Base-by-base conservation (phyloP, 2,888 invertebrate genomes). In the Tortrix viridana region DNA sequence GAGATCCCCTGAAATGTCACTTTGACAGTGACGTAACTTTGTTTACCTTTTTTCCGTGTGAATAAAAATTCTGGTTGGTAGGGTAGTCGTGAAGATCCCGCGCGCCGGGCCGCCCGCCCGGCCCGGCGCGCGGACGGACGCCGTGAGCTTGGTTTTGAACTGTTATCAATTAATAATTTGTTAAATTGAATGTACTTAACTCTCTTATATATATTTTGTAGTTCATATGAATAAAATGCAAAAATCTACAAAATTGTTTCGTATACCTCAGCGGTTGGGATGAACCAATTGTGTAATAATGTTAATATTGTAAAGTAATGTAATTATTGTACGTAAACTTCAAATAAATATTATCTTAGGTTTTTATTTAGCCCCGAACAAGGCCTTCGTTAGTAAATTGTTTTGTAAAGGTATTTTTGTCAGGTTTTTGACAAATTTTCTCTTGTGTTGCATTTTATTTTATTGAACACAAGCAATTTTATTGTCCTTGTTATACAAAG, bases 401-500 rank as follows among this genome's bases (percentile, higher is more conserved):
- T 78, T 78, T 80, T 80, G 73, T 82, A 78, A 72, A 76, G 73
- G 75, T 76, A 72, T 82, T 82, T 80, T 84, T 78, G 79, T 82
- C 80, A 74, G 71, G 74, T 84, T 74, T 82, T 82, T 76, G 82
- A 84, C 77, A 79, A 75, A 61, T 82, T 80, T 82, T 76, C 71
- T 69, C 71, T 81, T 84, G 75, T 81, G 81, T 86, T 88, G 86
- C 88, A 88, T 87, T 89, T 89, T 90, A 87, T 89, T 90, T 85
- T 85, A 81, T 86, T 88, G 86, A 85, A 89, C 84, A 82, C 80
- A 74, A 82, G 79, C 79, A 78, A 78, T 83, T 85, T 84, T 80
- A 81, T 81, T 82, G 76, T 76, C 81, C 80, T 79, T 81, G 76
- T 77, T 89, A 87, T 88, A 89, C 85, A 89, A 88, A 88, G 70